Percentiles rank a stretch among this genome's conserved stretches.
Conservation (phyloP, 2,888 invertebrate genomes). For the Stenotaenia linearis region DNA sequence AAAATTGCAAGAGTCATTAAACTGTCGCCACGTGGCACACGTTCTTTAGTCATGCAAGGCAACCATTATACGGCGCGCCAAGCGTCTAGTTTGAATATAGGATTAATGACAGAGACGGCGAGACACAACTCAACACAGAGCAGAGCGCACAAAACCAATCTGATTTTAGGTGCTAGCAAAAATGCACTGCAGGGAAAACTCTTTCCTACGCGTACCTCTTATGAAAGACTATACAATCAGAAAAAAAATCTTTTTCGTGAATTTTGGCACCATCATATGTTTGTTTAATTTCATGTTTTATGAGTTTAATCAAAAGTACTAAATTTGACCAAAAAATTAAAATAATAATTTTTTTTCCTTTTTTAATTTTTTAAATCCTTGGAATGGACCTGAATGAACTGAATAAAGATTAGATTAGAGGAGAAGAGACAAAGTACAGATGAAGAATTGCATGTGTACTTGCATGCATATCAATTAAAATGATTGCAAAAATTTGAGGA, state of each 20-base stretch:
- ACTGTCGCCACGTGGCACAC: slow-evolving; percentile 24
- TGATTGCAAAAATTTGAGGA: neutral
- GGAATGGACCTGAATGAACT: slow-evolving; percentile 17
- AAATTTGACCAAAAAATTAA: neutral
- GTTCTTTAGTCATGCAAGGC: slow-evolving; percentile 19
- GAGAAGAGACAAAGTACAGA: slow-evolving; percentile 10
- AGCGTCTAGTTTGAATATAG: slow-evolving; percentile 16
- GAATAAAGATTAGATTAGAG: slow-evolving; percentile 14
- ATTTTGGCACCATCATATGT: neutral
- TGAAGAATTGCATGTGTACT: neutral
- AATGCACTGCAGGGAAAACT: slow-evolving; percentile 8
- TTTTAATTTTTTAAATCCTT: neutral
- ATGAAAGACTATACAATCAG: neutral
- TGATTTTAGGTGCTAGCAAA: neutral
- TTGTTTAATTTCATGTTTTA: neutral
- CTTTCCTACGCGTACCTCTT: neutral
- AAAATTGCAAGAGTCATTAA: slow-evolving; percentile 24
- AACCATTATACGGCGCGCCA: slow-evolving; percentile 19
- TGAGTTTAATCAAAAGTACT: neutral
- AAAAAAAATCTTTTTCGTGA: neutral
- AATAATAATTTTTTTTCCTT: neutral
- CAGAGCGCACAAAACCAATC: neutral
- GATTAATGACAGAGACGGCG: slow-evolving; percentile 19
- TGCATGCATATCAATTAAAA: neutral
- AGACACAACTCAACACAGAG: neutral